phyloP scores from a whole-genome alignment of 2,888 invertebrate species.

The Adineta ricciae region DNA sequence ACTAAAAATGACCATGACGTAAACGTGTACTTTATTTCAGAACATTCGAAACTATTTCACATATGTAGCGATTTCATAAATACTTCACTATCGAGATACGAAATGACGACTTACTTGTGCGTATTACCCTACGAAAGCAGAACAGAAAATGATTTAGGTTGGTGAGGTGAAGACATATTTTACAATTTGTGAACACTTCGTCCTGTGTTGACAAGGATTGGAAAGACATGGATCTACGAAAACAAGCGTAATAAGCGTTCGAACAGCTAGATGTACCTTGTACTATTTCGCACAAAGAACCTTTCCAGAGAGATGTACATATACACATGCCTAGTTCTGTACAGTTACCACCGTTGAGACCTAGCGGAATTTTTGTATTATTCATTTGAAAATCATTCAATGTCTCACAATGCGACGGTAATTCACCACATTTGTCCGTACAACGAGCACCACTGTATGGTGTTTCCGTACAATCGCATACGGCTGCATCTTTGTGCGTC shows the following conservation, averaged over 20 bases:
- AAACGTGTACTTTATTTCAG: too few relatives aligned
- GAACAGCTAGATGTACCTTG: background rate
- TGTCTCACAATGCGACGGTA: background rate
- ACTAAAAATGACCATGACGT: too few relatives aligned
- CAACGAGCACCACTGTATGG: background rate
- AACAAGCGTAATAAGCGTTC: background rate
- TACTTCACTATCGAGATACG: too few relatives aligned
- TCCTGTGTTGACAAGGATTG: background rate
- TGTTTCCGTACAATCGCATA: background rate
- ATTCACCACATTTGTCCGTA: background rate
- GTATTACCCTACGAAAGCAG: background rate
- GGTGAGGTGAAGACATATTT: background rate
- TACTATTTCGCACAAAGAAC: background rate
- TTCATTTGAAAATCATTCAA: background rate
- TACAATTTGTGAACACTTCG: background rate
- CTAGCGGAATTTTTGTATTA: background rate
- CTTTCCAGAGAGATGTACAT: background rate
- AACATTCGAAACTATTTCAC: too few relatives aligned
- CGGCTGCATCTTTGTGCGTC: background rate
- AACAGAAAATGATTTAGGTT: too few relatives aligned
- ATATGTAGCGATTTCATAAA: too few relatives aligned
- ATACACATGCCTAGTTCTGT: background rate
- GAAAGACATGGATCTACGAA: background rate
- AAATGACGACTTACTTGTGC: background rate
- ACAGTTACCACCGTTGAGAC: background rate